Base-by-base conservation (phyloP, 2,797 vertebrate genomes). In the Centroberyx gerrardi region DNA sequence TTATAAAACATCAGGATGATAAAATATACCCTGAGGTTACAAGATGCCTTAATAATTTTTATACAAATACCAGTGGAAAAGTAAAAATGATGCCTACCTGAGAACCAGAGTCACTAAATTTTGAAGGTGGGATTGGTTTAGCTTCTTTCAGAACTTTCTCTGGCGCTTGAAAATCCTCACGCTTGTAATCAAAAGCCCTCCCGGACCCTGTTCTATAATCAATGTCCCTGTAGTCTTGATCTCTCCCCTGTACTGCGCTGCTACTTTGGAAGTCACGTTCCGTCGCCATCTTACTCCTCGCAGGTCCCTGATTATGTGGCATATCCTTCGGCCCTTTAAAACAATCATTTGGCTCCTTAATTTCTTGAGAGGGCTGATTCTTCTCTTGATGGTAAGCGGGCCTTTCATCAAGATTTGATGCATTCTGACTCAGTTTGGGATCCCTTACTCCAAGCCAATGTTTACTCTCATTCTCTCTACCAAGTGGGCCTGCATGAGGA, bases 161-260 rank as follows among this genome's bases (percentile, higher is more conserved):
- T 83, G 90, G 90, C 62, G 74, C 54, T 51, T 93, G 96, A 81
- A 96, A 94, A 61, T 96, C 96, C 78, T 94, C 95, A 3, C 90
- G 95, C 66, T 96, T 96, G 88, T 97, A 98, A n/a, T 96, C 96
- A 86, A 96, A 97, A 71, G 93, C 86, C 44, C 95, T 96, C 61
- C 88, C 94, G 0, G 97, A 95, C 0, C 93, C 95, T 52, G 97
- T 95, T 63, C 98, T 95, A 86, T 99, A 97, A 93, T 99, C 98
- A 65, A 98, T 98, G 84, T 99, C 98, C 8, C 97, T 94, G 85
- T 99, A 99, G 81, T 99, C 97, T 85, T 99, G 98, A 89, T 96
- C 98, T 89, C 90, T 94, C 42, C 95, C 92, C 76, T 97, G 97
- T 10, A 90, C 92, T 77, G 95, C 92, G 85, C 95, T 94, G 68